A percentile compares a stretch with the other conserved stretches of the same genome.
Conservation (phyloP, 2,888 invertebrate species). For the Gastracanthus pulcherrimus region DNA sequence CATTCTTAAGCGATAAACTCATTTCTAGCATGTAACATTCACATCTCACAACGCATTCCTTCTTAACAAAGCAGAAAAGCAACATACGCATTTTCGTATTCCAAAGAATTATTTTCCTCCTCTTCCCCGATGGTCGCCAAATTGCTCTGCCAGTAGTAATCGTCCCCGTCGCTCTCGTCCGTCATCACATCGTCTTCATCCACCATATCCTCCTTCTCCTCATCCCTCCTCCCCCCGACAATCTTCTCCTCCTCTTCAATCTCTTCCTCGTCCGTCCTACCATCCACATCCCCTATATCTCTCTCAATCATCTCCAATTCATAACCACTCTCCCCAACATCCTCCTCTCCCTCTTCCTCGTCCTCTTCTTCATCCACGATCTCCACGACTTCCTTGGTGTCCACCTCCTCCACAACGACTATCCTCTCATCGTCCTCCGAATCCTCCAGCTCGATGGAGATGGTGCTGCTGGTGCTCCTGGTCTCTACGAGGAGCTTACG, state of each 20-base stretch:
- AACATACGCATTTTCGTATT: conserved; percentile 71
- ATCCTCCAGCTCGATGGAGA: conserved; percentile 34
- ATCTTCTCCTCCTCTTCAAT: conserved; percentile 24
- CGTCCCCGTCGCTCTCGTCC: conserved; percentile 74
- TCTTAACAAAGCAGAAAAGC: conserved; percentile 3
- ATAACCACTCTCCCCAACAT: not conserved
- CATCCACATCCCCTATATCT: not conserved
- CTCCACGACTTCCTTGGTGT: not conserved
- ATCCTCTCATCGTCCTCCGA: not conserved
- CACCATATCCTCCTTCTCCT: not conserved
- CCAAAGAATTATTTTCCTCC: conserved; percentile 79
- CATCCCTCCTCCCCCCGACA: not conserved
- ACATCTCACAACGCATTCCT: not conserved
- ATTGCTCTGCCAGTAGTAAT: conserved; percentile 75
- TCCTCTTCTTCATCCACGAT: conserved; percentile 4
- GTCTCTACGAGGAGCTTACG: conserved; percentile 4
- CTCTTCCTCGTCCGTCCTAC: not conserved
- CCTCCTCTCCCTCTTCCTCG: not conserved
- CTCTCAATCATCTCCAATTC: conserved; percentile 29
- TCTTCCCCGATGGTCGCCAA: conserved; percentile 86
- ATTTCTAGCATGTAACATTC: no score
- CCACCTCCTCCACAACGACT: not conserved
- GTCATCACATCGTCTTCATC: conserved; percentile 49
- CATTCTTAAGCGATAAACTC: no score
- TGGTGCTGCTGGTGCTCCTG: conserved; percentile 1